phyloP scores from a whole-genome alignment of 2,888 invertebrate species.

The Pterostichus niger region DNA sequence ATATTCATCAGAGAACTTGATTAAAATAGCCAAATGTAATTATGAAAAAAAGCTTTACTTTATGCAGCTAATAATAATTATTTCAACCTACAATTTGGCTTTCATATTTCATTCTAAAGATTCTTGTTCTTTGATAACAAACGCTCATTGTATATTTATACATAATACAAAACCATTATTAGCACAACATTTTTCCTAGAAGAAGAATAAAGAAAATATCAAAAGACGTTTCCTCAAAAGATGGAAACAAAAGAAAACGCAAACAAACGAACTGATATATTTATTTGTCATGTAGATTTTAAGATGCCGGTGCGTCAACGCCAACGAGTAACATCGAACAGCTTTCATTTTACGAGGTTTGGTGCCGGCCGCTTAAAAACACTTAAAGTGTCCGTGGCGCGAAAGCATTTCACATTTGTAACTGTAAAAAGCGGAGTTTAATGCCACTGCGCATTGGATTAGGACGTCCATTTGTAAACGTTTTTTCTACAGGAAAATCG shows the following conservation, averaged over 20 bases:
- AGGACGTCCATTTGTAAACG: constrained; percentile 61
- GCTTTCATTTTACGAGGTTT: constrained; percentile 51
- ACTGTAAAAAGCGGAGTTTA: constrained; percentile 58
- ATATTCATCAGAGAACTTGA: too few species aligned
- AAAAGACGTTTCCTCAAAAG: too few species aligned
- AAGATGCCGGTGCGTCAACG: background rate
- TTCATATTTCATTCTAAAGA: too few species aligned
- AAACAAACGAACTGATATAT: constrained; percentile 41
- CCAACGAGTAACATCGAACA: background rate
- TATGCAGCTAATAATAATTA: too few species aligned
- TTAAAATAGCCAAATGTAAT: too few species aligned
- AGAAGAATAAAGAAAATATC: too few species aligned
- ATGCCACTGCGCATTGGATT: constrained; percentile 58
- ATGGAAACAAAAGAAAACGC: constrained; percentile 11
- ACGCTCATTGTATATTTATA: too few species aligned
- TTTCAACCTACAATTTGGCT: too few species aligned
- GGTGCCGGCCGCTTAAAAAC: constrained; percentile 48
- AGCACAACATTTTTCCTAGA: too few species aligned
- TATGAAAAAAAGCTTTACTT: background rate
- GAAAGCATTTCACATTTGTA: constrained; percentile 62
- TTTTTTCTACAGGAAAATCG: constrained; percentile 55
- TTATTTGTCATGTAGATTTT: constrained; percentile 49
- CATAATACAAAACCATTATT: too few species aligned
- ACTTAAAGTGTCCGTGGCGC: constrained; percentile 54
- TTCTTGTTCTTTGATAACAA: too few species aligned